Evolutionary conservation across 2,797 vertebrate genomes (phyloP).

Genomic region (Pygocentrus nattereri): DNA sequence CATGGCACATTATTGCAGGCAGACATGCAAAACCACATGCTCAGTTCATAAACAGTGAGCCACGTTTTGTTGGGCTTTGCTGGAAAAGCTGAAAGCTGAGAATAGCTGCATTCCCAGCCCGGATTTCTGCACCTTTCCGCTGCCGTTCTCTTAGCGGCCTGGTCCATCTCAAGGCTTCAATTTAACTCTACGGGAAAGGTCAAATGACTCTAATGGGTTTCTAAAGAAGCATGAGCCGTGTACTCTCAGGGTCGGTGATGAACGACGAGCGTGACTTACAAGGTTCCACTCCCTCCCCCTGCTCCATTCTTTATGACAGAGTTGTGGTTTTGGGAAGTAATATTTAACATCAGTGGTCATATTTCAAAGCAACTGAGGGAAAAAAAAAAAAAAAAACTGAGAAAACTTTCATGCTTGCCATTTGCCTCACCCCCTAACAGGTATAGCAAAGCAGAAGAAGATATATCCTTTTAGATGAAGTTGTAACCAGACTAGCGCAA

Average conservation of each 20-base stretch:
- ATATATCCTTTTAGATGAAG: conserved; percentile 18
- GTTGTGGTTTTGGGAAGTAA: conserved; percentile 25
- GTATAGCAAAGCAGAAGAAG: neutral
- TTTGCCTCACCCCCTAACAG: conserved; percentile 25
- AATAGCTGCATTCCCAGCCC: neutral
- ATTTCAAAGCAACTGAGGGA: conserved; percentile 24
- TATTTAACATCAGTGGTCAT: conserved; percentile 13
- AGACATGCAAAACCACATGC: neutral
- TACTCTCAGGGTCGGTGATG: neutral
- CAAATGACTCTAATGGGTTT: conserved; percentile 53
- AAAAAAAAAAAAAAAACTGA: conserved; percentile 9
- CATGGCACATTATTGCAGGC: neutral
- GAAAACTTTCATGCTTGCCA: conserved; percentile 8
- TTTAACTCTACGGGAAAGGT: conserved; percentile 47
- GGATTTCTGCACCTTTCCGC: conserved; percentile 17
- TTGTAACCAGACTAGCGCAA: conserved; percentile 26
- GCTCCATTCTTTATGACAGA: conserved; percentile 7
- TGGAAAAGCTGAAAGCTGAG: neutral
- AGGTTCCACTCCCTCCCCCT: neutral
- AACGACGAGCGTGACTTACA: conserved; percentile 30
- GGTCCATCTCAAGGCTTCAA: conserved; percentile 32
- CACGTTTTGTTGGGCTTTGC: neutral
- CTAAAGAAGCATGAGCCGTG: conserved; percentile 29
- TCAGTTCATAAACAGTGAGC: neutral
- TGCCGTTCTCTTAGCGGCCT: conserved; percentile 30